These are phyloP conservation scores for Numenius arquata DNA, from an alignment of 2,113 vertebrate species.

Conservation along the genomic window DNA sequence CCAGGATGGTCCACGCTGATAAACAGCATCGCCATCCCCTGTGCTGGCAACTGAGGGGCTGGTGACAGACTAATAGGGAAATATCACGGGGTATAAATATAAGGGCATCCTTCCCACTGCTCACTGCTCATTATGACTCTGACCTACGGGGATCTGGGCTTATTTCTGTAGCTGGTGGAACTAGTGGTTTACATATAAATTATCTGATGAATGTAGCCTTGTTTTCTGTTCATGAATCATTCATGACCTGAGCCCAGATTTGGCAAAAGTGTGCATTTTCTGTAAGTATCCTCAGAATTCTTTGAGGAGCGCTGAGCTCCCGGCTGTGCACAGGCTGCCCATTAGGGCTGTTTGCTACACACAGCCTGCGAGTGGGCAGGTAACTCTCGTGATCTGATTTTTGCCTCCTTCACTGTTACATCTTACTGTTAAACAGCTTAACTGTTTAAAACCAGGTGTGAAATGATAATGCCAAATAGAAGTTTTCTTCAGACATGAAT, in stretches of 20 bases:
- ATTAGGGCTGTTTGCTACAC: background rate
- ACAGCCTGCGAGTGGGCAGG: background rate
- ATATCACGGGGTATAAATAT: background rate
- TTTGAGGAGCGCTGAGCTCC: background rate
- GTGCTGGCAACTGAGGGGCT: rapidly evolving
- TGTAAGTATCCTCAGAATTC: background rate
- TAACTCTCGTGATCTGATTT: background rate
- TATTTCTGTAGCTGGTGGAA: background rate
- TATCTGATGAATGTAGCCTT: constrained; percentile 55
- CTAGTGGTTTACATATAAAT: constrained; percentile 46
- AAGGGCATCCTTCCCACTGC: background rate
- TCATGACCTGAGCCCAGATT: background rate
- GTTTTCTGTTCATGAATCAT: constrained; percentile 48
- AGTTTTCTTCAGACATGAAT: background rate
- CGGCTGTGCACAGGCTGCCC: background rate
- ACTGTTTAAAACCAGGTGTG: background rate
- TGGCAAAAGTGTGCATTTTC: background rate
- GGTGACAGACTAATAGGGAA: background rate
- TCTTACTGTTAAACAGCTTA: too few relatives aligned
- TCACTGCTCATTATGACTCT: background rate
- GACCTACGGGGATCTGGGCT: background rate
- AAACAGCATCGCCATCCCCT: background rate
- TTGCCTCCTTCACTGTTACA: background rate
- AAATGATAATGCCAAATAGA: background rate
- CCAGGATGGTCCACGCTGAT: background rate